These are phyloP conservation scores for Tetrapedia diversipes DNA, from an alignment of 2,888 invertebrate species.

Conservation along the genomic window DNA sequence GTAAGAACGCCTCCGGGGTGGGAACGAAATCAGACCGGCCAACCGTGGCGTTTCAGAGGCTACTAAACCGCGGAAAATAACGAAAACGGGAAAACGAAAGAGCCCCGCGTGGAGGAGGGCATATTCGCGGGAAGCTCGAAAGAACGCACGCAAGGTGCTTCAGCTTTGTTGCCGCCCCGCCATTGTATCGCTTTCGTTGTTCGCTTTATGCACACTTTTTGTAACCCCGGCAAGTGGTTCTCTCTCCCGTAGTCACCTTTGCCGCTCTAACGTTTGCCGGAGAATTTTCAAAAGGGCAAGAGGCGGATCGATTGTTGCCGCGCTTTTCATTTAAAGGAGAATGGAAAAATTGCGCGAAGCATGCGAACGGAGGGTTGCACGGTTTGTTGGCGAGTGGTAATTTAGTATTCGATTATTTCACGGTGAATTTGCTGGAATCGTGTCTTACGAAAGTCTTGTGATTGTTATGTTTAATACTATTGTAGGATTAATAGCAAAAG, in stretches of 20 bases:
- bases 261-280: not conserved
- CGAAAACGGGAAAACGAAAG: constrained; percentile 25
- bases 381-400: too few species aligned
- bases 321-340: too few species aligned
- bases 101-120: not conserved
- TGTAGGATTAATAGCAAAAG: too few species aligned
- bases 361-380: too few species aligned
- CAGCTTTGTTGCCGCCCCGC: constrained; percentile 20
- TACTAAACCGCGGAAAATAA: constrained; percentile 33
- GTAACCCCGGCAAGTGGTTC: constrained; percentile 6
- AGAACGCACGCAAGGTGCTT: constrained; percentile 27
- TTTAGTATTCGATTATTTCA: too few species aligned
- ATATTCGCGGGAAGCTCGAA: constrained; percentile 20
- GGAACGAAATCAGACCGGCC: constrained; percentile 10
- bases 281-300: too few species aligned
- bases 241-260: not conserved
- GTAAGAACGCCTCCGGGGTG: not conserved
- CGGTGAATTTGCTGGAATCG: too few species aligned
- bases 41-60: not conserved
- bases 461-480: too few species aligned
- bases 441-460: too few species aligned
- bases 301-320: too few species aligned
- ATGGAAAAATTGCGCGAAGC: too few species aligned
- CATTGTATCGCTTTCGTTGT: constrained; percentile 29
- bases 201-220: constrained; percentile 14